A percentile compares a stretch with the other conserved stretches of the same genome.
phyloP scores from a whole-genome alignment of 2,797 vertebrate genomes.

The Antennarius maculatus region DNA sequence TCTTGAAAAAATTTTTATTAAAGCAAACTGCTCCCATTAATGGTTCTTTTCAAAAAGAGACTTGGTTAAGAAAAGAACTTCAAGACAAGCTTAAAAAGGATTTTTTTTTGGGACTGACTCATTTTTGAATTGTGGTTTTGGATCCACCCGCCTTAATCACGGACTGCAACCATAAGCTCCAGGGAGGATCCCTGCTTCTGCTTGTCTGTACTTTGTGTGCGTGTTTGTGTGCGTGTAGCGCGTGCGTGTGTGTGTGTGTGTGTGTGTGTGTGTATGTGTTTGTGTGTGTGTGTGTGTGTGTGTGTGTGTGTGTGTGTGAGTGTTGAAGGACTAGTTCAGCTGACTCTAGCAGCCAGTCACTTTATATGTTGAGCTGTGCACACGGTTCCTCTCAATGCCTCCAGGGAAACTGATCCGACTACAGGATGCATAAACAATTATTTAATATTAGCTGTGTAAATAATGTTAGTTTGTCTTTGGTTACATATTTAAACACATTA shows the following conservation, averaged over 20 bases:
- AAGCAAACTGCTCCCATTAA: background rate
- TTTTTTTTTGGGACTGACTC: conserved; percentile 33
- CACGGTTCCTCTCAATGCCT: conserved; percentile 20
- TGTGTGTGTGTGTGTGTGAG: conserved; percentile 5
- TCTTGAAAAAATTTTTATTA: background rate
- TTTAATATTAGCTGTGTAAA: conserved; percentile 22
- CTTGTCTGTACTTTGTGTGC: background rate
- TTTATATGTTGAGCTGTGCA: conserved; percentile 28
- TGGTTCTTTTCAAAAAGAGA: background rate
- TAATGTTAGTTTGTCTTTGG: background rate
- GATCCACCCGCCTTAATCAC: conserved; percentile 67
- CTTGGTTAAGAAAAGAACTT: background rate
- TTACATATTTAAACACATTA: background rate
- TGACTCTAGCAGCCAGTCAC: conserved; percentile 18
- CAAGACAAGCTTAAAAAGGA: too few species aligned
- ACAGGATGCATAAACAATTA: conserved; percentile 45
- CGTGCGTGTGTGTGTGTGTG: conserved; percentile 21
- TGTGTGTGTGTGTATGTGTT: too few species aligned
- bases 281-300: background rate
- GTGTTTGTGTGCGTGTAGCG: background rate
- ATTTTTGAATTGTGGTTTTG: conserved; percentile 30
- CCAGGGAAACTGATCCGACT: conserved; percentile 42
- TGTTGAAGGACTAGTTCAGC: conserved; percentile 37
- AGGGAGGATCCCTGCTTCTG: conserved; percentile 46
- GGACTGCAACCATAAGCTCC: conserved; percentile 39